phyloP scores from a whole-genome alignment of 2,113 vertebrate species.

The Anarhynchus alexandrinus region DNA sequence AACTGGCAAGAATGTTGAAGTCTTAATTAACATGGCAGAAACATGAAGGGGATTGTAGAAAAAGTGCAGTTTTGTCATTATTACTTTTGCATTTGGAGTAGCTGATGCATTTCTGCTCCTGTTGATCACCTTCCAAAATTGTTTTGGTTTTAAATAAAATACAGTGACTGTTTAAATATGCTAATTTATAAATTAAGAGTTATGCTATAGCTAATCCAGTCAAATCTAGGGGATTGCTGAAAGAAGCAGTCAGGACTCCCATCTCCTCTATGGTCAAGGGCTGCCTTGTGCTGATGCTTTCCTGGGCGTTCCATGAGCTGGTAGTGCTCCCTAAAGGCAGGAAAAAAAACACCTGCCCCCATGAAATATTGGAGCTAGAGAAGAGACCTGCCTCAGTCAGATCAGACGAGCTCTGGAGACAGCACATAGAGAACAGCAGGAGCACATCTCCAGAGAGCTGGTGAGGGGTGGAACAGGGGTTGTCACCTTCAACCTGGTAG shows the following conservation, averaged over 20 bases:
- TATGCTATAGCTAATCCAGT: neutral
- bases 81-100: neutral
- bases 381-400: neutral
- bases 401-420: neutral
- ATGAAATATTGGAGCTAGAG: neutral
- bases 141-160: neutral
- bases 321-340: neutral
- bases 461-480: neutral
- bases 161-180: neutral
- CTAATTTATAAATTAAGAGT: neutral
- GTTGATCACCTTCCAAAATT: neutral
- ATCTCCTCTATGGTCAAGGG: neutral
- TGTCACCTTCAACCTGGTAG: neutral
- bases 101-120: neutral
- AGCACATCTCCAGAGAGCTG: neutral
- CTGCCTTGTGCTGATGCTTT: neutral
- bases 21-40: conserved; percentile 21
- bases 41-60: neutral
- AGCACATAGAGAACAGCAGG: neutral
- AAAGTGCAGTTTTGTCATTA: neutral
- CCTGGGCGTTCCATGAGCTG: neutral
- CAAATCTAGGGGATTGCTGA: neutral
- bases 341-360: rapidly evolving
- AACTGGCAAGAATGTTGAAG: neutral
- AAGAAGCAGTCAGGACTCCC: neutral